Conservation (phyloP, 2,888 invertebrate species). For the Clistopyga incitator region DNA sequence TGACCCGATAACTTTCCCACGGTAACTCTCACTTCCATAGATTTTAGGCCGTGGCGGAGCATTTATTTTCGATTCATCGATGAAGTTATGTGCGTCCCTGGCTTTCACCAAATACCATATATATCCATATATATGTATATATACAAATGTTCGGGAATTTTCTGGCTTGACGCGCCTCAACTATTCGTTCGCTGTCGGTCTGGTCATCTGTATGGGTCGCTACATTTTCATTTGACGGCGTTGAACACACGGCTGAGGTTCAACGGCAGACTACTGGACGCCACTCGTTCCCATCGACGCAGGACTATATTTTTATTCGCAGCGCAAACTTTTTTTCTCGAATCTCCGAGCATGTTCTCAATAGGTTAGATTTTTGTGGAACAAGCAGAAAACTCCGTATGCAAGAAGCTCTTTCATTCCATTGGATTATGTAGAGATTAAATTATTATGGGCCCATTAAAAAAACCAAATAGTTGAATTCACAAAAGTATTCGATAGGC, state of each 20-base stretch:
- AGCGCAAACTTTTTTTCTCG: not conserved
- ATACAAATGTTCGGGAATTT: conserved; percentile 69
- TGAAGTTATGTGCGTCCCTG: conserved; percentile 67
- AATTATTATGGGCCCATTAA: not conserved
- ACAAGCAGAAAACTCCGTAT: conserved; percentile 1
- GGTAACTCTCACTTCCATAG: conserved; percentile 12
- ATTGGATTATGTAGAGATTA: not conserved
- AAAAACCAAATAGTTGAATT: not conserved
- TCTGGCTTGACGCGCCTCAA: conserved; percentile 51
- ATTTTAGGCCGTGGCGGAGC: conserved; percentile 23
- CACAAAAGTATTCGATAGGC: not conserved
- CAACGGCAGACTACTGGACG: conserved; percentile 60
- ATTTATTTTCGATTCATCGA: conserved; percentile 67
- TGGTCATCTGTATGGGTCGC: conserved; percentile 61
- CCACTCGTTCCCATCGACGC: conserved; percentile 53
- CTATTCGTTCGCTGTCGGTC: conserved; percentile 48
- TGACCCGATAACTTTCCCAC: not conserved
- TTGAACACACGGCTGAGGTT: conserved; percentile 40
- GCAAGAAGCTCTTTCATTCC: not conserved
- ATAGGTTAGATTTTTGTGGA: conserved; percentile 37
- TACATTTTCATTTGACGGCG: conserved; percentile 74
- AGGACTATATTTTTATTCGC: conserved; percentile 33
- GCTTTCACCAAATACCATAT: conserved; percentile 71
- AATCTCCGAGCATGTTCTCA: conserved; percentile 13
- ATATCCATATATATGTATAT: conserved; percentile 49